Conservation (phyloP, 2,113 vertebrate species). For the Crotalus tigris region DNA sequence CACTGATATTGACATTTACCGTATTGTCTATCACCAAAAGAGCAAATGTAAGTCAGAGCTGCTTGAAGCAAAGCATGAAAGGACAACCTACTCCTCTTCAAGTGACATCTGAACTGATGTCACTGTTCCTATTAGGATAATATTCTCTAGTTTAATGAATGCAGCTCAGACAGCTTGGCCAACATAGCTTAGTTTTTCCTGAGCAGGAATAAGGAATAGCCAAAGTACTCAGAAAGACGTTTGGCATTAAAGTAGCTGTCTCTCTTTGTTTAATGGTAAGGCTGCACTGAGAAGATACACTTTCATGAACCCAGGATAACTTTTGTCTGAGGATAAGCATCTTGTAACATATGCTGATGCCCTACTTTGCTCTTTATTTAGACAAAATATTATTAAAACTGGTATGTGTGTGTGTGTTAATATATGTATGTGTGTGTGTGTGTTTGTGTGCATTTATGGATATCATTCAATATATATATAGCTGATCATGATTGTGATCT, state of each 20-base stretch:
- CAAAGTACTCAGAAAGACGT: neutral
- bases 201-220: neutral
- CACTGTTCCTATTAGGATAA: neutral
- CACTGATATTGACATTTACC: neutral
- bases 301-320: neutral
- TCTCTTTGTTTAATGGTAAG: neutral
- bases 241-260: neutral
- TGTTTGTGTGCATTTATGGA: no score
- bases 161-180: neutral
- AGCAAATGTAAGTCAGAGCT: neutral
- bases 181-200: neutral
- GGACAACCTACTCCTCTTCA: neutral
- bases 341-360: neutral
- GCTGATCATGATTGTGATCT: accelerated
- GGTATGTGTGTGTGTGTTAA: neutral
- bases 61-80: neutral
- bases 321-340: neutral
- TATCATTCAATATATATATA: neutral
- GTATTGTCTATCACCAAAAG: neutral
- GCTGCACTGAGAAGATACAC: neutral
- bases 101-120: neutral
- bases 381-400: neutral
- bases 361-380: neutral
- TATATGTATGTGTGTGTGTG: no score
- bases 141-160: neutral